phyloP scores from a whole-genome alignment of 1,140 invertebrate species.

The Helicoverpa zea region DNA sequence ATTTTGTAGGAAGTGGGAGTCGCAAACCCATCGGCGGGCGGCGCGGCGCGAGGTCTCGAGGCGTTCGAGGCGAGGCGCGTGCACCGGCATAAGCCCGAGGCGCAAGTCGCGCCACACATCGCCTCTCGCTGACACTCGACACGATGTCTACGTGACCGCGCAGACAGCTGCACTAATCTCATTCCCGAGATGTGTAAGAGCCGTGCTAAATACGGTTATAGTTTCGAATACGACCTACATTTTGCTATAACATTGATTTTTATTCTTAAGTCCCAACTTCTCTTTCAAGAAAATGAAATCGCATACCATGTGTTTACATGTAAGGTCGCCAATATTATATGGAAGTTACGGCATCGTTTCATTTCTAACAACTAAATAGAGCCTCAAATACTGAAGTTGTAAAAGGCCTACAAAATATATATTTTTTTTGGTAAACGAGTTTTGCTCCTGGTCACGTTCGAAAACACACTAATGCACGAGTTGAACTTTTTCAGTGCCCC shows the following conservation, averaged over 20 bases:
- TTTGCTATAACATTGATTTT: constrained; percentile 26
- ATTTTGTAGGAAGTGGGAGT: constrained; percentile 34
- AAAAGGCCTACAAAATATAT: constrained; percentile 31
- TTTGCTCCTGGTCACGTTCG: constrained; percentile 65
- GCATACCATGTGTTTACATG: not conserved
- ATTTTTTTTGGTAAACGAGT: constrained; percentile 44
- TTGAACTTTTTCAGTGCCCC: constrained; percentile 61
- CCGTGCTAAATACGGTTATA: constrained; percentile 43
- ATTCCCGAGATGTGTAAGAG: constrained; percentile 56
- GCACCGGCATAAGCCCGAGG: constrained; percentile 69
- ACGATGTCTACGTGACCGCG: constrained; percentile 74
- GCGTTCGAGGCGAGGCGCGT: constrained; percentile 56
- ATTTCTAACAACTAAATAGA: not conserved
- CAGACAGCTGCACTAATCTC: constrained; percentile 75
- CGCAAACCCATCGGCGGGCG: constrained; percentile 3
- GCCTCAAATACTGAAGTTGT: constrained; percentile 29
- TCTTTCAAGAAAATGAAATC: not conserved
- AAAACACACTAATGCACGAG: constrained; percentile 61
- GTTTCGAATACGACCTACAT: constrained; percentile 42
- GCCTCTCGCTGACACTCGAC: constrained; percentile 68
- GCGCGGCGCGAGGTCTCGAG: constrained; percentile 10
- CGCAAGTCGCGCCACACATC: constrained; percentile 52
- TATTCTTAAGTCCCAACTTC: not conserved
- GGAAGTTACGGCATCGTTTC: constrained; percentile 14
- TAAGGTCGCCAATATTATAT: not conserved